Conservation (phyloP, 2,113 vertebrate species). For the Agapornis roseicollis region DNA sequence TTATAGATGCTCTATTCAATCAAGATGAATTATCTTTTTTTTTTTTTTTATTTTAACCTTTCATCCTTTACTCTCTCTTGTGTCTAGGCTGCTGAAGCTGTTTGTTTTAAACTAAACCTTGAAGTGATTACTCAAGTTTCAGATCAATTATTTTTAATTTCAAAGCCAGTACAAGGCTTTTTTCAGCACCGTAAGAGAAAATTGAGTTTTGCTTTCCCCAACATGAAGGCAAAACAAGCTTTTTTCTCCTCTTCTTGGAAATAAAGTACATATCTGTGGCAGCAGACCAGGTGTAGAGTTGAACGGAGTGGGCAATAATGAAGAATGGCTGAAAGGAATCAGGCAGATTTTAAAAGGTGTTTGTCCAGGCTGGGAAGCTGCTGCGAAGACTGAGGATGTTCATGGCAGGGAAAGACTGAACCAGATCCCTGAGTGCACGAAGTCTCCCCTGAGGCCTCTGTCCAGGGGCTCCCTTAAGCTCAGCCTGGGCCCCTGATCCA, state of each 20-base stretch:
- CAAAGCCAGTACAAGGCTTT: neutral
- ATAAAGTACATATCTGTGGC: neutral
- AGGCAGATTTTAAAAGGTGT: neutral
- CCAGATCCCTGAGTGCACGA: neutral
- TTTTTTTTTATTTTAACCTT: neutral
- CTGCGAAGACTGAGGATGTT: neutral
- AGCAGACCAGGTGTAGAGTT: neutral
- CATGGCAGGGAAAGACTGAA: neutral
- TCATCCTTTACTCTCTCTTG: neutral
- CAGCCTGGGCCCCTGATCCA: neutral
- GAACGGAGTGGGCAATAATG: neutral
- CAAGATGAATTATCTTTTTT: neutral
- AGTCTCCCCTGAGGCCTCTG: neutral
- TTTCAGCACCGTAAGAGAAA: neutral
- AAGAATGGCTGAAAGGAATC: neutral
- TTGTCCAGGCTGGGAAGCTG: neutral
- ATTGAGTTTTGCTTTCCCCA: neutral
- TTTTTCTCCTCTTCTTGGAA: neutral
- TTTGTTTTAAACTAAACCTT: slow-evolving; percentile 4
- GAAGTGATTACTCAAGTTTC: neutral
- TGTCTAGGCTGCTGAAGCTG: neutral
- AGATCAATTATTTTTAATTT: slow-evolving; percentile 25
- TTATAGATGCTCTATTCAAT: neutral
- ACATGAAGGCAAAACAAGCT: neutral
- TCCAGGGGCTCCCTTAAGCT: neutral